These are phyloP conservation scores for Desmophyllum pertusum DNA, from an alignment of 92 coral and sea anemone genomes.

Conservation along the genomic window DNA sequence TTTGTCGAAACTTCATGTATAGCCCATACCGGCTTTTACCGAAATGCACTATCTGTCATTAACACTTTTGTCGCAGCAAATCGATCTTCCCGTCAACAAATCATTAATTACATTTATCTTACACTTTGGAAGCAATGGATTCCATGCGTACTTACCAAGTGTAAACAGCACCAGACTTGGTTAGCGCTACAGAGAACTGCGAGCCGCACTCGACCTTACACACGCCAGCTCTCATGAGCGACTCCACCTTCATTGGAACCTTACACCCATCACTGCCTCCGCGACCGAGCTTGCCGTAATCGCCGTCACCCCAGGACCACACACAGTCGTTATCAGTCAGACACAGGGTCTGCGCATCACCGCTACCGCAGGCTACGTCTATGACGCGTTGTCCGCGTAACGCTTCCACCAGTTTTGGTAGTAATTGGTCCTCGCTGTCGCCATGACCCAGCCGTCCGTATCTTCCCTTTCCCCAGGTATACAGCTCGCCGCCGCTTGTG, in stretches of 20 bases:
- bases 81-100: no score
- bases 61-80: no score
- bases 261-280: constrained; percentile 99
- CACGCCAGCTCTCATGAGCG: constrained; percentile 85
- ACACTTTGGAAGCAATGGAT: no score
- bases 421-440: constrained; percentile 91
- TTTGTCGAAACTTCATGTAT: no score
- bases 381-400: constrained; percentile 89
- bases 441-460: constrained; percentile 98
- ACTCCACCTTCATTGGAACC: constrained; percentile 90
- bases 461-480: constrained; percentile 98
- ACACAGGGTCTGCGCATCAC: constrained; percentile 99
- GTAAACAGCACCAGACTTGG: constrained; percentile 93
- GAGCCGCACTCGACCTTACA: constrained; percentile 95
- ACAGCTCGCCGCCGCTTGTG: constrained; percentile 82
- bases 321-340: constrained; percentile 96
- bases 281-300: constrained; percentile 97
- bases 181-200: constrained; percentile 96
- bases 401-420: constrained; percentile 92
- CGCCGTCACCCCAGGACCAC: constrained; percentile 99
- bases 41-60: no score
- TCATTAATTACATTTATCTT: no score
- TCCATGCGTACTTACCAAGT: constrained; percentile 77
- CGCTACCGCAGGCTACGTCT: constrained; percentile 98
- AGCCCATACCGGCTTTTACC: no score